These are phyloP conservation scores for Neomonachus schauinslandi DNA, from an alignment of 2,113 vertebrate genomes.

Conservation along the genomic window DNA sequence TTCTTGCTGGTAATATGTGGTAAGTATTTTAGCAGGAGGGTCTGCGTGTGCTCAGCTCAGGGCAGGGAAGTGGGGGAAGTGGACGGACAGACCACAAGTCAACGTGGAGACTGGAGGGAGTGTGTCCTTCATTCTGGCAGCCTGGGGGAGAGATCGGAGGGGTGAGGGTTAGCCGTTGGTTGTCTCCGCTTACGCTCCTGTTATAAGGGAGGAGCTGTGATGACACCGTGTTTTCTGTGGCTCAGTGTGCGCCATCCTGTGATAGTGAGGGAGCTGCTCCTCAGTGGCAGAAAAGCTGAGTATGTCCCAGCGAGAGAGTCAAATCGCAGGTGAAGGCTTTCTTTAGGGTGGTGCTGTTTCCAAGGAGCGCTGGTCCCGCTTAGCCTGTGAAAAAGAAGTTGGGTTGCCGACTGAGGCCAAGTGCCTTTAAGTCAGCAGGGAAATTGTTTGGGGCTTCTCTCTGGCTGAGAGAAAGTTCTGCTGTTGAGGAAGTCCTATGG, in stretches of 20 bases:
- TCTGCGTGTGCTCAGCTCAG: not conserved
- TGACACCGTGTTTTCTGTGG: fast-evolving
- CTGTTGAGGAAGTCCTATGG: not conserved
- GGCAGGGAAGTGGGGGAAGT: too few relatives aligned
- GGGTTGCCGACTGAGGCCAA: not conserved
- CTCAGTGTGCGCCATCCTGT: fast-evolving
- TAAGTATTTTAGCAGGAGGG: not conserved
- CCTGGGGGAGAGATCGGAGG: not conserved
- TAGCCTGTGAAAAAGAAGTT: not conserved
- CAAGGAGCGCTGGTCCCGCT: fast-evolving
- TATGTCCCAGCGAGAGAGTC: not conserved
- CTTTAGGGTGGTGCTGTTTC: fast-evolving
- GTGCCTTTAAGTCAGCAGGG: not conserved
- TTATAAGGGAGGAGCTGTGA: not conserved
- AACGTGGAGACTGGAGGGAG: not conserved
- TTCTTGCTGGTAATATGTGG: not conserved
- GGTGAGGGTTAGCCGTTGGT: not conserved
- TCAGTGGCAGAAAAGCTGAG: fast-evolving
- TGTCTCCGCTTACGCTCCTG: not conserved
- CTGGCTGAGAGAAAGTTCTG: not conserved
- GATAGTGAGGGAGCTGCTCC: fast-evolving
- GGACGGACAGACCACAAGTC: not conserved
- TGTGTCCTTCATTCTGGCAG: not conserved
- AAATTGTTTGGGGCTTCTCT: not conserved
- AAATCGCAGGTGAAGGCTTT: fast-evolving